Conservation (phyloP, 2,797 vertebrate genomes). For the Vireo griseus region DNA sequence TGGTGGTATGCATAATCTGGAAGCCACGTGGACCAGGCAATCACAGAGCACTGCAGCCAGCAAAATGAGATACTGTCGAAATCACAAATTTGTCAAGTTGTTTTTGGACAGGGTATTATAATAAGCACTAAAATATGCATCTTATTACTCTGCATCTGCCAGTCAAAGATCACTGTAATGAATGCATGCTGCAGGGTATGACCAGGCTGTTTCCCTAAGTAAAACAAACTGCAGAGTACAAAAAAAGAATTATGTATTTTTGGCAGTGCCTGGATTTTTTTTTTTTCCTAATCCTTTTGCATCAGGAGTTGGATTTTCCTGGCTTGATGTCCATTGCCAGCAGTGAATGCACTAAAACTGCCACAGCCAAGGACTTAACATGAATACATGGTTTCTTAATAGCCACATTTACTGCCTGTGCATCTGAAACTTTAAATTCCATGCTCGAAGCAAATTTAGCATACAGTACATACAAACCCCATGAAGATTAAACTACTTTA, state of each 20-base stretch:
- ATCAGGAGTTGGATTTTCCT: constrained; percentile 65
- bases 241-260: constrained; percentile 69
- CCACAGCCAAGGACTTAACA: constrained; percentile 39
- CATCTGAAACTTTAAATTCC: constrained; percentile 44
- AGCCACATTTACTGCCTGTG: constrained; percentile 55
- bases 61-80: constrained; percentile 86
- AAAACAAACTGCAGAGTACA: constrained; percentile 75
- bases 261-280: constrained; percentile 40
- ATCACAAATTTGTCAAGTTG: constrained; percentile 83
- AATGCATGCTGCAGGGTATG: constrained; percentile 77
- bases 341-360: neutral
- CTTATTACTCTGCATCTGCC: constrained; percentile 79
- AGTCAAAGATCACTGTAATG: constrained; percentile 79
- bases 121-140: constrained; percentile 80
- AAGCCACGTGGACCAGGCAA: constrained; percentile 84
- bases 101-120: constrained; percentile 82
- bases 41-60: constrained; percentile 84
- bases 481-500: constrained; percentile 34
- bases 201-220: constrained; percentile 72
- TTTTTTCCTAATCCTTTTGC: constrained; percentile 57
- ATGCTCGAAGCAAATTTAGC: constrained; percentile 57
- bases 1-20: constrained; percentile 84
- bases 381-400: constrained; percentile 63
- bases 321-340: constrained; percentile 51
- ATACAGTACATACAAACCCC: constrained; percentile 8